Base-by-base conservation (phyloP, 53 echinoderm and acorn worm genomes). In the Hippasteria phrygiana region DNA sequence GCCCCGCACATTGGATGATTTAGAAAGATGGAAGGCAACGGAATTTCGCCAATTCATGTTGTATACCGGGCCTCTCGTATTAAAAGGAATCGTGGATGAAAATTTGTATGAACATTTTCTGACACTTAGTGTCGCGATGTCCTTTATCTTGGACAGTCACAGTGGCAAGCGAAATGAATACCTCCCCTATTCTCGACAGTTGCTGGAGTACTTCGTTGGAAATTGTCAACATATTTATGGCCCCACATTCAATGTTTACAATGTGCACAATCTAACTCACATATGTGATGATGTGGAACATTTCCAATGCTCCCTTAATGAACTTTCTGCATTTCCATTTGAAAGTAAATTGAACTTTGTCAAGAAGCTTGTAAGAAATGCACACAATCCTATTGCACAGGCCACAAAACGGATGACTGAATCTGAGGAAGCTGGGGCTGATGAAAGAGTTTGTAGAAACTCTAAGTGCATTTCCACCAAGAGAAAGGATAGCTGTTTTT, bases 401-500 rank as follows among this genome's bases (percentile, higher is more conserved):
- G 80, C 14, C 42, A 62, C 80, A 80, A 80, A 80, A 62, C 63
- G 80, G 4, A 39, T 80, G 63, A 62, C 18, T 0, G 80, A 80
- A 62, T 62, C 62, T 24, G 63, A 80, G 13, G 62, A 80, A 62
- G 59, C 80, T 59, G 80, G 62, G 62, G 20, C 62, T 37, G 62
- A 41, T 73, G 26, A 10, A 41, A 42, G 1, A 20, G 80, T 63
- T 62, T 5, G 2, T 27, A 12, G 24, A 80, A 62, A 80, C 63
- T 20, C 3, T 42, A 41, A 24, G 11, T 28, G 0, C 62, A 59
- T 80, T 80, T 80, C 80, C 1, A 24, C 39, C 38, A 80, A 62
- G 80, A 80, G 80, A 22, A 80, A 80, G 63, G 80, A 80, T 26
- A 62, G 80, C 39, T 80, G 62, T 80, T 80, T 80, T 62, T 41